phyloP scores from a whole-genome alignment of 1,140 invertebrate genomes.

The Nylanderia fulva region DNA sequence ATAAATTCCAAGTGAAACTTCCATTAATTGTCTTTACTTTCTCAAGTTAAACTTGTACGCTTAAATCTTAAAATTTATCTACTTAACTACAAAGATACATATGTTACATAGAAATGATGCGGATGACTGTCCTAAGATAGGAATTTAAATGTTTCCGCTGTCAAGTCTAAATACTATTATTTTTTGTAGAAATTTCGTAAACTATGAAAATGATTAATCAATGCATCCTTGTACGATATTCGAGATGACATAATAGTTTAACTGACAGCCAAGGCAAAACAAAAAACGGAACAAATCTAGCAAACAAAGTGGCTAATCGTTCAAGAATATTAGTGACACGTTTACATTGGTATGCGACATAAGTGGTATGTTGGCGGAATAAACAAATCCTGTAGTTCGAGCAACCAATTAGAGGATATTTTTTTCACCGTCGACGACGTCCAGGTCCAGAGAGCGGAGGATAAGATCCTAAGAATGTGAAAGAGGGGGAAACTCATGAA shows the following conservation, averaged over 20 bases:
- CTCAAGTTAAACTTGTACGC: neutral
- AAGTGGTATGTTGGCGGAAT: constrained; percentile 36
- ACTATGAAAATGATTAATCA: neutral
- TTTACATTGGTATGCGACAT: neutral
- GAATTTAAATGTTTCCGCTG: neutral
- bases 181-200: neutral
- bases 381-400: constrained; percentile 64
- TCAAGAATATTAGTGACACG: neutral
- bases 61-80: neutral
- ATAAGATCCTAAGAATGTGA: constrained; percentile 11
- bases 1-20: neutral
- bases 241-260: neutral
- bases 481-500: constrained; percentile 60
- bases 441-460: constrained; percentile 44
- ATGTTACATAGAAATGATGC: neutral
- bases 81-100: neutral
- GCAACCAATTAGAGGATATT: constrained; percentile 78
- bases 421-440: constrained; percentile 69
- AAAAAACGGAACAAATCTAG: neutral
- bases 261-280: neutral
- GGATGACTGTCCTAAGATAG: neutral
- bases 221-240: neutral
- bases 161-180: neutral
- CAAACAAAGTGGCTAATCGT: neutral
- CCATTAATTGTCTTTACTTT: neutral